Evolutionary conservation across 2,113 vertebrate species (phyloP).

Genomic region (Tyto alba): DNA sequence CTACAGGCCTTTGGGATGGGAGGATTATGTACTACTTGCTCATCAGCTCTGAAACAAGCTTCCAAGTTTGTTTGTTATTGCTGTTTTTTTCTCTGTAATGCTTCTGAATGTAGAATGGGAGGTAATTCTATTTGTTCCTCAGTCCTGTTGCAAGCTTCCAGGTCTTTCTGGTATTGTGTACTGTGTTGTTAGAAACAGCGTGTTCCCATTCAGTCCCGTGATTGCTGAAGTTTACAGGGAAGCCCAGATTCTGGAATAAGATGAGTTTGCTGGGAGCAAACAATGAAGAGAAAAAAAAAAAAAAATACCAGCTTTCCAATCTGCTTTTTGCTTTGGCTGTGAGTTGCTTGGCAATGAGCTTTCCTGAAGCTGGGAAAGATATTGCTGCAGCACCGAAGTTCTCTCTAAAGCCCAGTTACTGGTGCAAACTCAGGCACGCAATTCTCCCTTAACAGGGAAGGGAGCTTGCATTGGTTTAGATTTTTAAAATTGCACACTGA

Average conservation of each 20-base stretch:
- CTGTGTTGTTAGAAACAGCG: not conserved
- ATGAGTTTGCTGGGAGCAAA: not conserved
- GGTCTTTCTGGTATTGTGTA: not conserved
- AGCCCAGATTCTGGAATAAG: not conserved
- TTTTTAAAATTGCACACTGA: not conserved
- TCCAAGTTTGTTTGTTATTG: not conserved
- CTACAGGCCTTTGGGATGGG: not conserved
- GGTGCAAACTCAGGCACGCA: accelerated
- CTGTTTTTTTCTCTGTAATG: not conserved
- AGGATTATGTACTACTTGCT: not conserved
- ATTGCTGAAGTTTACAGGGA: not conserved
- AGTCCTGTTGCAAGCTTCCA: not conserved
- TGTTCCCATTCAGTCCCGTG: not conserved
- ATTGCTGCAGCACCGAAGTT: not conserved
- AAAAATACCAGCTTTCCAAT: not conserved
- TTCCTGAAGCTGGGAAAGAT: not conserved
- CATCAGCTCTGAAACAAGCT: not conserved
- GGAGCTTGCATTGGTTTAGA: accelerated
- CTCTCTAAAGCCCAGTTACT: not conserved
- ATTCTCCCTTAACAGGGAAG: not conserved
- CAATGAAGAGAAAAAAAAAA: not conserved
- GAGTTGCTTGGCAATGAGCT: not conserved
- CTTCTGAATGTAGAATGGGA: not conserved
- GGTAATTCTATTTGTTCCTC: not conserved
- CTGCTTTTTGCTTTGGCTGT: not conserved